A percentile compares a stretch with the other conserved stretches of the same genome.
Conservation (phyloP, 2,888 invertebrate species). For the Bembecia ichneumoniformis region DNA sequence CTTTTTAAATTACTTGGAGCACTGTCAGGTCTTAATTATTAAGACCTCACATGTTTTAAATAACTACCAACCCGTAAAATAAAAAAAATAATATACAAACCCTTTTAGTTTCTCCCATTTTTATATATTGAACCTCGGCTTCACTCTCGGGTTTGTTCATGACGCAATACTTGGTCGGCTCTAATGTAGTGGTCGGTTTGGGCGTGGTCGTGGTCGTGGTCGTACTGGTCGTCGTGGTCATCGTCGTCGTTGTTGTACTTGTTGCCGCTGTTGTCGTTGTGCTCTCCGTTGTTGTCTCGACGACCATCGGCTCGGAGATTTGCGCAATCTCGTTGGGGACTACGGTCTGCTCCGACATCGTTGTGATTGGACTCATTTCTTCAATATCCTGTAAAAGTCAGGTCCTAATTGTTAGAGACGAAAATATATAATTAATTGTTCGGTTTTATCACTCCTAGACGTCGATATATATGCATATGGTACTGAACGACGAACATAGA, state of each 20-base stretch:
- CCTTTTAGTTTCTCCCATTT: slow-evolving; percentile 87
- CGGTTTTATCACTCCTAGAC: too few species aligned
- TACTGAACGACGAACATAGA: too few species aligned
- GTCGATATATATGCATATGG: too few species aligned
- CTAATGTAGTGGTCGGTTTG: slow-evolving; percentile 72
- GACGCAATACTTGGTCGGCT: slow-evolving; percentile 80
- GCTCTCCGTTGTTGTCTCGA: slow-evolving; percentile 36
- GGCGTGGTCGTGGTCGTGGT: slow-evolving; percentile 63
- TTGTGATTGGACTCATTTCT: slow-evolving; percentile 49
- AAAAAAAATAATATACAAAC: too few species aligned
- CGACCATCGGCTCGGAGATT: slow-evolving; percentile 47
- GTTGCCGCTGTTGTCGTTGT: slow-evolving; percentile 33
- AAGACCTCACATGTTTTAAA: too few species aligned
- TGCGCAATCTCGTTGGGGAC: slow-evolving; percentile 53
- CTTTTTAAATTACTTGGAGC: too few species aligned
- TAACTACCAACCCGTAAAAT: too few species aligned
- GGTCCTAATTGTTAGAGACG: too few species aligned
- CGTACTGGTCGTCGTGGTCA: slow-evolving; percentile 54
- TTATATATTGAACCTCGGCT: slow-evolving; percentile 81
- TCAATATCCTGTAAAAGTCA: slow-evolving; percentile 22
- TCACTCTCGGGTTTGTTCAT: slow-evolving; percentile 87
- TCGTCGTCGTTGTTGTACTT: slow-evolving; percentile 42
- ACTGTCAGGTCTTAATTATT: too few species aligned
- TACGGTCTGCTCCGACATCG: slow-evolving; percentile 60
- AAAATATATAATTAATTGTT: too few species aligned